A percentile compares a stretch with the other conserved stretches of the same genome.
Conservation (phyloP, 2,888 invertebrate species). For the Anticlea derivata region DNA sequence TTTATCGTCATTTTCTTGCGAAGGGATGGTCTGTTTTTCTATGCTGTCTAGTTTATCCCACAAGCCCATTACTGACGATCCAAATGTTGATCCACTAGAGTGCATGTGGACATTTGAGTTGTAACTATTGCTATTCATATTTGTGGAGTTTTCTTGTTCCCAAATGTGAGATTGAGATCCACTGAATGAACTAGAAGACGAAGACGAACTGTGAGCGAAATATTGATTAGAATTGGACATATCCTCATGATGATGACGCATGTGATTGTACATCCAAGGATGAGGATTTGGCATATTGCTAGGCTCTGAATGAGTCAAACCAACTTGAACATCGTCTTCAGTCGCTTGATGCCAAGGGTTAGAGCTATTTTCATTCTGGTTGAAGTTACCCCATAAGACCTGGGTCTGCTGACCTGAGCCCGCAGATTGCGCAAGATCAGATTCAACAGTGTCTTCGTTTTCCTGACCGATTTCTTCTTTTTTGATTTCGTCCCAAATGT, state of each 20-base stretch:
- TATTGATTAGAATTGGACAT: conserved; percentile 11
- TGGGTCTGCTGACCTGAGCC: conserved; percentile 36
- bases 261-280: conserved; percentile 29
- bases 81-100: conserved; percentile 7
- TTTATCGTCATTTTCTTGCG: conserved; percentile 1
- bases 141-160: conserved; percentile 25
- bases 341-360: conserved; percentile 18
- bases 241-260: conserved; percentile 12
- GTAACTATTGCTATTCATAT: conserved; percentile 16
- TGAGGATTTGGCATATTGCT: conserved; percentile 19
- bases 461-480: conserved; percentile 24
- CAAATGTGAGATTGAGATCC: conserved; percentile 21
- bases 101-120: conserved; percentile 11
- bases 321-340: conserved; percentile 2
- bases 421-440: conserved; percentile 20
- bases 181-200: conserved; percentile 17
- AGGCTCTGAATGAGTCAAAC: conserved; percentile 4
- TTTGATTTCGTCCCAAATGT: conserved; percentile 23
- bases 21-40: conserved; percentile 37
- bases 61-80: conserved; percentile 37
- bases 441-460: conserved; percentile 18
- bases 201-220: conserved; percentile 18
- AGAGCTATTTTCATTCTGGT: conserved; percentile 22
- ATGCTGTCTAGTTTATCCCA: conserved; percentile 46
- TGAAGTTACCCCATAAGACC: conserved; percentile 22